Evolutionary conservation across 1,140 invertebrate species (phyloP), one percentile per base, ranked within the genome.

Genomic region (Pteromalus puparum): DNA sequence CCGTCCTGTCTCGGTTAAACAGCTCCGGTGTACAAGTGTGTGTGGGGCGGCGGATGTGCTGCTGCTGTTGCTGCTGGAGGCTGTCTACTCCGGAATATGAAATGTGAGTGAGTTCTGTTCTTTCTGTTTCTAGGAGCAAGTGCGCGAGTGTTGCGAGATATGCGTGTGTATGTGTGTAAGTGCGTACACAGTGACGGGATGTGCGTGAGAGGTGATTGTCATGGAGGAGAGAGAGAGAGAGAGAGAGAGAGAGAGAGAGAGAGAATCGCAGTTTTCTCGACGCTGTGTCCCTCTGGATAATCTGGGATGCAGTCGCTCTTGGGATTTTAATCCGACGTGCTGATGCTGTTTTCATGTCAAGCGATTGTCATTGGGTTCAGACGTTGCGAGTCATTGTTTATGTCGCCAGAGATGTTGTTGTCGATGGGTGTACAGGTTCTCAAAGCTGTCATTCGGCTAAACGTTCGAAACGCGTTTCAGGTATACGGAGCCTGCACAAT

Each of bases 151-250:
- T 48, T 48, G 46, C 46, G 48, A 61, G 53, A 61, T 21, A n/a
- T 61, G 21, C 18, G 38, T 10, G 38, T 42, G 38, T n/a, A n/a
- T 61, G 18, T 18, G 42, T 13, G 42, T n/a, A n/a, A 53, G 13
- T 18, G 15, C 15, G 48, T 53, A 53, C 18, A 61, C 6, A 21
- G 53, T n/a, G 21, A n/a, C 18, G 53, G 53, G 53, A 65, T 21
- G 26, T 28, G 76, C 26, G 21, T 21, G 46, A 9, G 46, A 30
- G 76, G 9, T 26, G 18, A 48, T 30, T 21, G 53, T 48, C n/a
- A 26, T 61, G 61, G 18, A 30, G 13, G 61, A 79, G 15, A 67
- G 77, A 67, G 61, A 38, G 77, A 79, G 18, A 79, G 24, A 61
- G 48, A 48, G 74, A 79, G 28, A 79, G 24, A 61, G 75, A 48